phyloP scores from a whole-genome alignment of 2,888 invertebrate species.

The Pediacus dermestoides region DNA sequence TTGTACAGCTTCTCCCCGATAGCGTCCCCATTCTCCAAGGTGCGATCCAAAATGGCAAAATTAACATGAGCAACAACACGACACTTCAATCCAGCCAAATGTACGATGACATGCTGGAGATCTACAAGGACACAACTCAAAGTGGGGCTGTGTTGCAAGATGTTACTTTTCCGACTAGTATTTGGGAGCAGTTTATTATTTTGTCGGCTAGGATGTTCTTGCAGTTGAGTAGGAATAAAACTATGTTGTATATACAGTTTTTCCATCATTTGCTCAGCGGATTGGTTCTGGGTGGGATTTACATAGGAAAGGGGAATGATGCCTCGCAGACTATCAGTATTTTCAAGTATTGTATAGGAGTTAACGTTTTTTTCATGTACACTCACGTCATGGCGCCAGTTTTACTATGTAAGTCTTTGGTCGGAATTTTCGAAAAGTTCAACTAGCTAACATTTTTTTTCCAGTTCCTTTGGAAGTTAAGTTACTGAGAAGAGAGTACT shows the following conservation, averaged over 20 bases:
- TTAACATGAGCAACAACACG: conserved; percentile 29
- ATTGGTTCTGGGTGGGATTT: conserved; percentile 56
- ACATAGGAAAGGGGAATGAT: conserved; percentile 57
- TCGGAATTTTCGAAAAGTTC: neutral
- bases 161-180: conserved; percentile 53
- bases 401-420: conserved; percentile 55
- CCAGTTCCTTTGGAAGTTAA: conserved; percentile 61
- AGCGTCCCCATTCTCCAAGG: conserved; percentile 38
- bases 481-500: conserved; percentile 60
- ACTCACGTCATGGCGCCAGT: conserved; percentile 62
- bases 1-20: conserved; percentile 41
- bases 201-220: conserved; percentile 55
- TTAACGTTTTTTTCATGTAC: conserved; percentile 62
- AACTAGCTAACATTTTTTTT: conserved; percentile 24
- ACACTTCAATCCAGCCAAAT: conserved; percentile 6
- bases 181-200: conserved; percentile 55
- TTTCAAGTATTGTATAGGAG: conserved; percentile 60
- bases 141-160: conserved; percentile 26
- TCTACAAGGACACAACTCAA: conserved; percentile 31
- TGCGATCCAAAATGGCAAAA: conserved; percentile 48
- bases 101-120: conserved; percentile 16
- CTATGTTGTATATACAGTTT: conserved; percentile 55
- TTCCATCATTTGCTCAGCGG: conserved; percentile 56
- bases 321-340: conserved; percentile 55
- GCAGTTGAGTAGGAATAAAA: conserved; percentile 55